A percentile compares a stretch with the other conserved stretches of the same genome.
phyloP scores from a whole-genome alignment of 2,888 invertebrate species.

The Gasteruption jaculator region DNA sequence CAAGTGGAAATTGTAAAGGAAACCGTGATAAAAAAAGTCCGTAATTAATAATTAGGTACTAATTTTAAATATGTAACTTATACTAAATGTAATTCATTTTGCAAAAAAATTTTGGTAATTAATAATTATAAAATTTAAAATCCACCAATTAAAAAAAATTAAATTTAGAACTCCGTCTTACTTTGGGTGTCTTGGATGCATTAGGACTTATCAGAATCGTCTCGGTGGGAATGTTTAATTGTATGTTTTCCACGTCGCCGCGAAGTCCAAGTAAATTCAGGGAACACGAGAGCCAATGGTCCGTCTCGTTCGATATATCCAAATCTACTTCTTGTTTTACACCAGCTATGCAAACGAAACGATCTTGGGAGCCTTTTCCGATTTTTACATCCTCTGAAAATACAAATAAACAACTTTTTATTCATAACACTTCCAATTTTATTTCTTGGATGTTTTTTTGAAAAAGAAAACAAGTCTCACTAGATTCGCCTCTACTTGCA shows the following conservation, averaged over 20 bases:
- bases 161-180: too few relatives aligned
- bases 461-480: too few relatives aligned
- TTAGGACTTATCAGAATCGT: slow-evolving; percentile 40
- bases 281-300: slow-evolving; percentile 41
- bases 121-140: too few relatives aligned
- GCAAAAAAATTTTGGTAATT: too few relatives aligned
- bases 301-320: slow-evolving; percentile 40
- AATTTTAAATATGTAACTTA: too few relatives aligned
- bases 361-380: slow-evolving; percentile 37
- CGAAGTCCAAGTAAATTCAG: slow-evolving; percentile 36
- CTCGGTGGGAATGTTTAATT: slow-evolving; percentile 33
- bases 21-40: not conserved
- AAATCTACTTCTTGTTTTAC: slow-evolving; percentile 37
- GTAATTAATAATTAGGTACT: too few relatives aligned
- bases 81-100: not conserved
- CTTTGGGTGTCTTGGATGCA: slow-evolving; percentile 32
- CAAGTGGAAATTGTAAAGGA: not conserved
- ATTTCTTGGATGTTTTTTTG: too few relatives aligned
- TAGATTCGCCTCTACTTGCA: too few relatives aligned
- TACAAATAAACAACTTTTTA: too few relatives aligned
- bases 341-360: slow-evolving; percentile 41
- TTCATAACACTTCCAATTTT: too few relatives aligned
- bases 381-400: slow-evolving; percentile 31
- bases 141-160: too few relatives aligned
- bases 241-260: slow-evolving; percentile 38